phyloP scores from a whole-genome alignment of 2,888 invertebrate genomes.

The Patella pellucida region DNA sequence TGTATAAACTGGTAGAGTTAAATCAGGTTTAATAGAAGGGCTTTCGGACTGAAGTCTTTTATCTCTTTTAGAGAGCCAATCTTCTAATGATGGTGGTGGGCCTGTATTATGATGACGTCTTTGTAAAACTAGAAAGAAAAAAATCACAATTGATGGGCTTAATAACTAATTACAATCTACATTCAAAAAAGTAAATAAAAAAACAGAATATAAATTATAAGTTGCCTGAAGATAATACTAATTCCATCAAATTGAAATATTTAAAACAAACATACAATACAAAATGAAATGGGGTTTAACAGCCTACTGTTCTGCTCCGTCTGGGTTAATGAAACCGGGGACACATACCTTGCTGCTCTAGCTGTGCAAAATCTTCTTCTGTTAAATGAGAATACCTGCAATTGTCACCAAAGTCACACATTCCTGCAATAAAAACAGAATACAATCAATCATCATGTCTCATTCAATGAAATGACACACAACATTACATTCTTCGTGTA shows the following conservation, averaged over 20 bases:
- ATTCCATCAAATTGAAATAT: neutral
- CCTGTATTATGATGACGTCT: neutral
- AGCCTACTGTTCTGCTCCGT: neutral
- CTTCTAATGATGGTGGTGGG: constrained; percentile 36
- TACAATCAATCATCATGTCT: no score
- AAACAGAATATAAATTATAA: neutral
- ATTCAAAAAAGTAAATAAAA: neutral
- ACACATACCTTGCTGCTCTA: constrained; percentile 47
- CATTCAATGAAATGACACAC: no score
- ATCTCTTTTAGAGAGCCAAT: constrained; percentile 44
- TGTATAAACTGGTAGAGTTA: constrained; percentile 34
- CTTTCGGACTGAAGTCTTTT: constrained; percentile 29
- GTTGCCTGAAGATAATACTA: neutral
- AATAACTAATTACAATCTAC: neutral
- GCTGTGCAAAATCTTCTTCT: constrained; percentile 43
- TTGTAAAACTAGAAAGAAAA: no score
- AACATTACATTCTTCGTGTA: no score
- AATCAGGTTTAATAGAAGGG: neutral
- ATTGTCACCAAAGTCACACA: constrained; percentile 56
- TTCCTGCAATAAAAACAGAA: constrained; percentile 40
- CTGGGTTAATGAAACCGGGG: no score
- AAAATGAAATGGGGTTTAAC: neutral
- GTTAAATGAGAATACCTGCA: constrained; percentile 66
- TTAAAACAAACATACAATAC: neutral
- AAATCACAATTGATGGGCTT: neutral